These are phyloP conservation scores for Phylloscopus whistleri DNA, from an alignment of 2,113 vertebrate species.

Conservation along the genomic window DNA sequence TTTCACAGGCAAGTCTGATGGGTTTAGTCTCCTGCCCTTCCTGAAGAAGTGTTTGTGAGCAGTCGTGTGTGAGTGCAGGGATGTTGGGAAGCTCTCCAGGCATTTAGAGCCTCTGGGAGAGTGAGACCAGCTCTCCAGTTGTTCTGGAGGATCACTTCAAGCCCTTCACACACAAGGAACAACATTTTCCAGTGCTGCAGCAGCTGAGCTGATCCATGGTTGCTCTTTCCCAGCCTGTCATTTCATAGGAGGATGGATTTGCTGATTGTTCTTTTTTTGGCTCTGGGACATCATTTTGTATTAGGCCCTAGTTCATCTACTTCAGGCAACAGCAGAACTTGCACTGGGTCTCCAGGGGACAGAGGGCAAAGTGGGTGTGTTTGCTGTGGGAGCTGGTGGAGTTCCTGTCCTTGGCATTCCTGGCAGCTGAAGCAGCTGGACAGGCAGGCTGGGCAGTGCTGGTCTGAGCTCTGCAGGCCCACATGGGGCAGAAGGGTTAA, in stretches of 20 bases:
- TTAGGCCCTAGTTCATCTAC: not conserved
- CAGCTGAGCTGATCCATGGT: not conserved
- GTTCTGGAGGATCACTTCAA: not conserved
- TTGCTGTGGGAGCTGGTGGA: not conserved
- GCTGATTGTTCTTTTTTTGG: not conserved
- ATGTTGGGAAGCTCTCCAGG: not conserved
- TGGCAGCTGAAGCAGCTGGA: not conserved
- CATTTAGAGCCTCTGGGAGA: not conserved
- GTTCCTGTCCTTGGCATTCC: not conserved
- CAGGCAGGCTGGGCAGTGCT: not conserved
- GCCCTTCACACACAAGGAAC: not conserved
- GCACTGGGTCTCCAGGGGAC: not conserved
- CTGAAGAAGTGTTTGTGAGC: not conserved
- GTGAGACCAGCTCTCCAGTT: not conserved
- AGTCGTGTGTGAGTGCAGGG: not conserved
- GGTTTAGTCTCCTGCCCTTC: conserved; percentile 10
- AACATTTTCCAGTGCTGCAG: not conserved
- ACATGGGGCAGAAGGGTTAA: not conserved
- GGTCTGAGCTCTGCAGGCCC: not conserved
- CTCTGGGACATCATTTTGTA: not conserved
- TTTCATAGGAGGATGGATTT: not conserved
- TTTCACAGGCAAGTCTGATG: not conserved
- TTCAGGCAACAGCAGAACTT: not conserved
- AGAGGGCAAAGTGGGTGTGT: not conserved
- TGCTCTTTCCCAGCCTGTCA: not conserved